phyloP scores from a whole-genome alignment of 1,140 invertebrate genomes.

The Conus betulinus region DNA sequence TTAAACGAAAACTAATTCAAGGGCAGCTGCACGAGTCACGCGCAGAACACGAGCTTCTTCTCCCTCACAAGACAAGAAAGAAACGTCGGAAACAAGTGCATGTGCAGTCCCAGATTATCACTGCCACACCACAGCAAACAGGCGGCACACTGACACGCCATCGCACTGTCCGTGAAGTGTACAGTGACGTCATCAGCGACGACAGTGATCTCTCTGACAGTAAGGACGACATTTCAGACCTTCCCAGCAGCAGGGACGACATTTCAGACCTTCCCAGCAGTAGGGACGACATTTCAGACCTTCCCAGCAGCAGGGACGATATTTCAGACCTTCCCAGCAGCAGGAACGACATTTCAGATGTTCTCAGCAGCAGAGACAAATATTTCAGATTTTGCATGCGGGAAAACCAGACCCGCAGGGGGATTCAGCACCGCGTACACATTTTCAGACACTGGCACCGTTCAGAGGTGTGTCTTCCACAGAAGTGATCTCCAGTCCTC shows the following conservation, averaged over 20 bases:
- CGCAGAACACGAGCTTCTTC: background rate
- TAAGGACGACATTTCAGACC: background rate
- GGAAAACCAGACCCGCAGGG: background rate
- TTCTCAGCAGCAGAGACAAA: background rate
- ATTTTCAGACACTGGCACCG: background rate
- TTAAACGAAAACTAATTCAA: background rate
- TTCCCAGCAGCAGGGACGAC: slow-evolving; percentile 10
- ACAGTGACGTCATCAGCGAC: slow-evolving; percentile 25
- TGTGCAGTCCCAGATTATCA: background rate
- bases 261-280: background rate
- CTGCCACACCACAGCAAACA: background rate
- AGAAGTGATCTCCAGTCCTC: background rate
- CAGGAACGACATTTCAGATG: background rate
- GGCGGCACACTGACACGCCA: slow-evolving; percentile 37
- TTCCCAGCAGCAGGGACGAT: background rate
- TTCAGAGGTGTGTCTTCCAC: background rate
- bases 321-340: slow-evolving; percentile 12
- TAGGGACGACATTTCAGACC: background rate
- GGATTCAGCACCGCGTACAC: background rate
- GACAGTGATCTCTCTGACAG: background rate
- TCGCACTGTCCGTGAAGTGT: slow-evolving; percentile 39
- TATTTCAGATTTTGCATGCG: background rate
- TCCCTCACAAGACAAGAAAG: background rate
- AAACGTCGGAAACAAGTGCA: background rate
- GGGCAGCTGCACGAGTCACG: background rate